Base-by-base conservation (phyloP, 2,888 invertebrate genomes). In the Melinaea marsaeus region DNA sequence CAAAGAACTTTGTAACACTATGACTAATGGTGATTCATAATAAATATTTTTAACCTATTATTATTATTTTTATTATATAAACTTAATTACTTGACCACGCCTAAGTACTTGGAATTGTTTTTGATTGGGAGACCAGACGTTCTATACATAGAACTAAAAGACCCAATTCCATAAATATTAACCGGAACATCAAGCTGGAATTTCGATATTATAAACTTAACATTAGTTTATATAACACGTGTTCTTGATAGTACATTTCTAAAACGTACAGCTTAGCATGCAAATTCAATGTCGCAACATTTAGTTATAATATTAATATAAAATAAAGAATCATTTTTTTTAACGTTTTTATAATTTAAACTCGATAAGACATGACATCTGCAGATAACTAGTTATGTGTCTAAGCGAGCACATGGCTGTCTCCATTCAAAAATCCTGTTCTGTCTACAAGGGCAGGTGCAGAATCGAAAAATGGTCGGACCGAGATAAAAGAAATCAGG, bases 371-470 rank as follows among this genome's bases (percentile, higher is more conserved):
- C 22, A 22, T 51, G 32, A 51, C 51, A 51, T 51, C 51, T 51
- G 51, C 7, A 32, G 51, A 32, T 32, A 51, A 58, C 63, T 55
- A 58, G 61, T 60, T 68, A 64, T 61, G 60, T 51, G 48, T 64
- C 58, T 46, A 57, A 55, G 42, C 58, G 67, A 72, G 71, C 77
- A 79, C 69, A 74, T 75, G 76, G 73, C 69, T 66, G 69, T 57
- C 60, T 74, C 57, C 65, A 63, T 65, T 67, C 66, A 68, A 60
- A 54, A 62, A 66, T 65, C 65, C 61, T 48, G 66, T 61, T 68
- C 65, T 64, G 57, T 63, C 63, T 58, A 61, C 63, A 67, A 64
- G 64, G 73, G 81, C 87, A 87, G 87, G 87, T 87, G 87, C 81
- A 80, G 75, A 79, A 71, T 75, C 73, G 72, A 77, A 79, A 78